phyloP scores from a whole-genome alignment of 2,113 vertebrate species.

The Ceyx margarethae region DNA sequence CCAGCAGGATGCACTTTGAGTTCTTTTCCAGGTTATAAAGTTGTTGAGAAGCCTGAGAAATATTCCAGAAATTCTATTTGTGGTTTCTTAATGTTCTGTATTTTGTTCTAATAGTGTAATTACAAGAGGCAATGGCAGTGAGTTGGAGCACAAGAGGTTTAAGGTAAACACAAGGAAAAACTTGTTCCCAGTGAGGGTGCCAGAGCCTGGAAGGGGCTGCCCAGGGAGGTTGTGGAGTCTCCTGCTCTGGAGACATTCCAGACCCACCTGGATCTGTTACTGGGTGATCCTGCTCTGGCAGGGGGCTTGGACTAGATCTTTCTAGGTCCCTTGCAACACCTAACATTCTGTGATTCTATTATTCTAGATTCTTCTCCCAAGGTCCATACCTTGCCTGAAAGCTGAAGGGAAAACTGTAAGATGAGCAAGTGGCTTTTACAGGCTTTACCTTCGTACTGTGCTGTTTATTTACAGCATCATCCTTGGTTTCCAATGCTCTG shows the following conservation, averaged over 20 bases:
- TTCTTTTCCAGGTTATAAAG: neutral
- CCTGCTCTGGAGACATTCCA: too few species aligned
- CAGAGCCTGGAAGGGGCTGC: too few species aligned
- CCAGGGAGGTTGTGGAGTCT: too few species aligned
- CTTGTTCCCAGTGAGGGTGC: too few species aligned
- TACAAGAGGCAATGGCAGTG: too few species aligned
- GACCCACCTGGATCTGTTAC: too few species aligned
- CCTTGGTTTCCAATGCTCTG: neutral
- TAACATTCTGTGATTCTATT: too few species aligned
- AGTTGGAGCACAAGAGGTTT: too few species aligned
- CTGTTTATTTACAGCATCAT: neutral
- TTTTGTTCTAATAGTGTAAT: neutral
- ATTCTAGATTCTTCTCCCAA: neutral
- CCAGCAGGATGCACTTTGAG: neutral
- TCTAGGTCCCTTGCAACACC: too few species aligned
- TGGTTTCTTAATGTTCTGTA: neutral
- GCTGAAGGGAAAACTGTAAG: neutral
- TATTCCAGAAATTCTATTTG: neutral
- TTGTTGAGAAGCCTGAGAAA: neutral
- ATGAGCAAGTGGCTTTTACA: neutral
- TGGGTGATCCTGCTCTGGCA: too few species aligned
- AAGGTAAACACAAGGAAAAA: too few species aligned
- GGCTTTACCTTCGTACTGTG: neutral
- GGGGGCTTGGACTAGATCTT: too few species aligned
- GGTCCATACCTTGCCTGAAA: neutral